Conservation (phyloP, 2,113 vertebrate genomes). For the Serinus canaria region DNA sequence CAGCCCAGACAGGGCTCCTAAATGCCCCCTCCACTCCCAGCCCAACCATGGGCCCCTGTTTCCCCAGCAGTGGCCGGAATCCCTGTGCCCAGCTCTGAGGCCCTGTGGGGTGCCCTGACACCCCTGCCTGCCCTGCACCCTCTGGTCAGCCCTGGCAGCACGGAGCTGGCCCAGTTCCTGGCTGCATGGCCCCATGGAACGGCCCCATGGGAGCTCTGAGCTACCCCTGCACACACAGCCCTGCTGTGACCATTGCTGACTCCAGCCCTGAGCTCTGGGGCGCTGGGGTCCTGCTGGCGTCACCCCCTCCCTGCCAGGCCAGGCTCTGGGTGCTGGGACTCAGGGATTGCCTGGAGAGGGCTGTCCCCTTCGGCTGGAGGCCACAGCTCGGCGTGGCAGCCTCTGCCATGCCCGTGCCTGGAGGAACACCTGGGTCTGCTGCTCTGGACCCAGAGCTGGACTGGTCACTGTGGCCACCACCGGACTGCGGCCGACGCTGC, state of each 20-base stretch:
- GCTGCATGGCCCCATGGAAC: accelerated
- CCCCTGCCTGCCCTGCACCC: background rate
- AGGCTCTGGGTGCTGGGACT: background rate
- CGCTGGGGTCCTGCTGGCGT: background rate
- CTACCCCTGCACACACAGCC: background rate
- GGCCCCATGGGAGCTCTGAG: background rate
- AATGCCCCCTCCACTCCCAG: background rate
- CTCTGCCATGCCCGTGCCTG: background rate
- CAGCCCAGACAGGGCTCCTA: background rate
- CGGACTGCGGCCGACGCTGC: accelerated
- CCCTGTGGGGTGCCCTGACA: background rate
- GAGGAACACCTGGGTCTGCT: accelerated
- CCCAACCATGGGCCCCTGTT: background rate
- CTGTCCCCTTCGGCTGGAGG: background rate
- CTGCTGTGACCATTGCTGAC: accelerated
- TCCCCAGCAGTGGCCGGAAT: background rate
- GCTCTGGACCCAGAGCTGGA: background rate
- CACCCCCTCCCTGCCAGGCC: background rate
- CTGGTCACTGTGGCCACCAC: background rate
- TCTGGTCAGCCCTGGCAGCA: background rate
- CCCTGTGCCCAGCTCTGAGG: background rate
- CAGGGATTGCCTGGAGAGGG: accelerated
- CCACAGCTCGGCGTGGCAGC: accelerated
- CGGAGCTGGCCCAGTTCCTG: background rate
- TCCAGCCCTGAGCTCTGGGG: background rate